These are phyloP conservation scores for Argya squamiceps DNA, from an alignment of 2,797 vertebrate genomes.

Conservation along the genomic window DNA sequence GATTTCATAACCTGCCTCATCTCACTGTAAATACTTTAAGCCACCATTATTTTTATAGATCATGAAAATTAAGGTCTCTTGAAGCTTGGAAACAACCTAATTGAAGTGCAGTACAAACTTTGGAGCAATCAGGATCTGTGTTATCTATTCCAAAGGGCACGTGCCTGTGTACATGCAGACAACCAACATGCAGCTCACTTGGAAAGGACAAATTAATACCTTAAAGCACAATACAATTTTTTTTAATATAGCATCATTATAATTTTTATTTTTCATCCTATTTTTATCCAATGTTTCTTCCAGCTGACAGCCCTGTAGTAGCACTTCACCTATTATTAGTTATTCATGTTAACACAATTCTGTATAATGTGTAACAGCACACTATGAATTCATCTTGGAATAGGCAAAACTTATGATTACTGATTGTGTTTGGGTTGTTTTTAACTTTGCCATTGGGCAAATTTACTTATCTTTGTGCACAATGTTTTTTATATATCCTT, in stretches of 20 bases:
- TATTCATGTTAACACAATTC: not conserved
- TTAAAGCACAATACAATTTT: not conserved
- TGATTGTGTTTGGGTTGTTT: not conserved
- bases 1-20: not conserved
- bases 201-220: not conserved
- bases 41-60: not conserved
- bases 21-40: not conserved
- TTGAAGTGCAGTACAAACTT: not conserved
- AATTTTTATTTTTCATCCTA: not conserved
- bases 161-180: not conserved
- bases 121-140: rapidly evolving
- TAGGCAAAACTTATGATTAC: not conserved
- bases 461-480: not conserved
- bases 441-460: not conserved
- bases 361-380: not conserved
- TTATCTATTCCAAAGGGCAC: not conserved
- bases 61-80: not conserved
- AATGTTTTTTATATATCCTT: not conserved
- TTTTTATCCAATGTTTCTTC: not conserved
- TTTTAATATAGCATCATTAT: not conserved
- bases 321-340: not conserved
- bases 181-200: not conserved
- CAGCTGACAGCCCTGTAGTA: not conserved
- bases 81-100: not conserved
- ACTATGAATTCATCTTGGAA: not conserved